phyloP scores from a whole-genome alignment of 2,113 vertebrate genomes.

The Bothrops jararaca region DNA sequence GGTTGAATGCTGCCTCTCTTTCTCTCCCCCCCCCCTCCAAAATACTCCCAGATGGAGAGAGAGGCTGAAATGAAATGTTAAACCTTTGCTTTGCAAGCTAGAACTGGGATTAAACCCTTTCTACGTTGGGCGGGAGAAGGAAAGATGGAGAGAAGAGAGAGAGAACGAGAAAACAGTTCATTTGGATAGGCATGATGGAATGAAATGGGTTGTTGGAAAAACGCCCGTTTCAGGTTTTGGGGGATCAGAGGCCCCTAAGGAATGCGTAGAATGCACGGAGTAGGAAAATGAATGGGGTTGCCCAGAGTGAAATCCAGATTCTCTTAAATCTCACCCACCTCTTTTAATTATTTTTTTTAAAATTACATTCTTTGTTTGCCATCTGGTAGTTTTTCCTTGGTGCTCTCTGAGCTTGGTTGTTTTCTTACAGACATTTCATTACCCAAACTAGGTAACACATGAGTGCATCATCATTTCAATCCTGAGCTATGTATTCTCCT shows the following conservation, averaged over 20 bases:
- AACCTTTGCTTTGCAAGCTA: conserved; percentile 65
- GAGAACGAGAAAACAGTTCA: neutral
- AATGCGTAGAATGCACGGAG: neutral
- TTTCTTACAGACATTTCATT: neutral
- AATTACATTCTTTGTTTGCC: neutral
- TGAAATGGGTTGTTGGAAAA: neutral
- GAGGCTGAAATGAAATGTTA: conserved; percentile 69
- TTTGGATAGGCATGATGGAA: neutral
- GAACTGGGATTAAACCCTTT: conserved; percentile 63
- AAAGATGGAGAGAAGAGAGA: neutral
- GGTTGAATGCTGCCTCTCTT: conserved; percentile 38
- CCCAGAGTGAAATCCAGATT: neutral
- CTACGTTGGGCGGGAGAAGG: neutral
- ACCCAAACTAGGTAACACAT: neutral
- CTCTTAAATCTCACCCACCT: neutral
- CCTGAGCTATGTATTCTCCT: neutral
- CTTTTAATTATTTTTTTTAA: neutral
- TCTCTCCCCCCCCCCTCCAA: conserved; percentile 54
- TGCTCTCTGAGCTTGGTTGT: neutral
- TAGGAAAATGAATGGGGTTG: neutral
- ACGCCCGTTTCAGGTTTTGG: neutral
- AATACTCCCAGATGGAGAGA: conserved; percentile 69
- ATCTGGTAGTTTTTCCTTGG: neutral
- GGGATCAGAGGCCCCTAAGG: neutral
- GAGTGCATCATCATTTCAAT: neutral